Base-by-base conservation (phyloP, 2,797 vertebrate genomes). In the Chrysocyon brachyurus region DNA sequence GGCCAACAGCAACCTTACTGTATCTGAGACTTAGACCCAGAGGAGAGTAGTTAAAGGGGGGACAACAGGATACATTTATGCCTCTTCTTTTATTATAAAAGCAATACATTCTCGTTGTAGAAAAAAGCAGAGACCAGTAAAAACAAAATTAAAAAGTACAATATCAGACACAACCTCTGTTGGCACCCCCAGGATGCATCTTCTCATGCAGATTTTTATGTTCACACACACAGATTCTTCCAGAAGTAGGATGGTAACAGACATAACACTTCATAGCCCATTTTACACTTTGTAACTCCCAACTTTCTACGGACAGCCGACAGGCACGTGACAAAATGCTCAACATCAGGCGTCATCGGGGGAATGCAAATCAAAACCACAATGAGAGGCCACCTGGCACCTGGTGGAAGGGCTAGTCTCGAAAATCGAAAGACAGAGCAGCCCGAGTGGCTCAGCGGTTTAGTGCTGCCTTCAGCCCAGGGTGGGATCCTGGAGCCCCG, bases 391-490 rank as follows among this genome's bases (percentile, higher is more conserved):
- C 54, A 21, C 5, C 3, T 40, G 5, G 5, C 12, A 28, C 36
- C 8, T 21, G 72, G 64, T 8, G 46, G 16, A 46, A 40, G 0
- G 24, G 31, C 0, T 0, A 1, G 57, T 6, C 12, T 5, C 46
- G 24, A 26, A n/a, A 5, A 24, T 21, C 22, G 1, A 17, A 87
- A 68, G 31, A 15, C 5, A 5, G 40, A 8, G 40, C 40, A 46
- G 40, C 40, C 40, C 6, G 40, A 7, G 40, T 46, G 40, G 40
- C 40, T 46, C 40, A 46, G 40, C 7, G 40, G 40, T 46, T 46
- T 46, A 46, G 40, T 46, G 40, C 40, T 46, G 40, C 40, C 40
- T 46, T 46, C 7, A 8, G 40, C 40, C 40, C 40, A 46, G 40
- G 7, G 6, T 40, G 40, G 6, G 40, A 40, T 40, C 40, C 6